Evolutionary conservation across 2,888 invertebrate genomes (phyloP).

Genomic region (Lamellibrachia satsuma): DNA sequence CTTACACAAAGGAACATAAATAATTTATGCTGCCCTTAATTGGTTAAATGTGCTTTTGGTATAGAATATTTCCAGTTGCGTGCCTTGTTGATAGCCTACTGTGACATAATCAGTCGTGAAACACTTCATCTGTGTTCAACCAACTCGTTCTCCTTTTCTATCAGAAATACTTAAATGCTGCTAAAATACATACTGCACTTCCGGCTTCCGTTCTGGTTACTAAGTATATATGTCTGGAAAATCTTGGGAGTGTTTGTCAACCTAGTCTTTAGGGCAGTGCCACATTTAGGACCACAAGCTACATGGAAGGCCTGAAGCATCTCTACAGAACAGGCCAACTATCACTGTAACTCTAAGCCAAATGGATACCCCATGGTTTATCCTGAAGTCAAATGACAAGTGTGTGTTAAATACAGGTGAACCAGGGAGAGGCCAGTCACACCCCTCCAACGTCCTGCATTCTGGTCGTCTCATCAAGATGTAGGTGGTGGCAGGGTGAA

Average conservation of each 20-base stretch:
- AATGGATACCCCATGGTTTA: background rate
- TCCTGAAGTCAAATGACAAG: background rate
- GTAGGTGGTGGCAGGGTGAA: background rate
- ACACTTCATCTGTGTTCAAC: background rate
- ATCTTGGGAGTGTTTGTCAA: background rate
- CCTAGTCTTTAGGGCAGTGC: background rate
- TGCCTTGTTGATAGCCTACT: background rate
- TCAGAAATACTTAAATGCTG: constrained; percentile 7
- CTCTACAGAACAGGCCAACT: background rate
- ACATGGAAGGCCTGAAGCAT: background rate
- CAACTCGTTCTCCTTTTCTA: background rate
- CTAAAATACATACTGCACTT: background rate
- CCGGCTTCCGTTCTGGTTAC: background rate
- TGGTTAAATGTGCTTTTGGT: background rate
- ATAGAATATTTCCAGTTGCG: background rate
- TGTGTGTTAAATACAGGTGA: background rate
- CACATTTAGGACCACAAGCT: background rate
- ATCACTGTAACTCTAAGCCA: background rate
- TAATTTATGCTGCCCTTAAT: background rate
- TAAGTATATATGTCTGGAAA: background rate
- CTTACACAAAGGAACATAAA: background rate
- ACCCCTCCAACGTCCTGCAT: background rate
- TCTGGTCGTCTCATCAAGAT: background rate
- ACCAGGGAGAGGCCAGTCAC: background rate
- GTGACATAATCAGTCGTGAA: background rate